Percentiles rank a stretch among this genome's conserved stretches.
Evolutionary conservation across 2,888 invertebrate species (phyloP).

Genomic region (Cepaea hortensis): DNA sequence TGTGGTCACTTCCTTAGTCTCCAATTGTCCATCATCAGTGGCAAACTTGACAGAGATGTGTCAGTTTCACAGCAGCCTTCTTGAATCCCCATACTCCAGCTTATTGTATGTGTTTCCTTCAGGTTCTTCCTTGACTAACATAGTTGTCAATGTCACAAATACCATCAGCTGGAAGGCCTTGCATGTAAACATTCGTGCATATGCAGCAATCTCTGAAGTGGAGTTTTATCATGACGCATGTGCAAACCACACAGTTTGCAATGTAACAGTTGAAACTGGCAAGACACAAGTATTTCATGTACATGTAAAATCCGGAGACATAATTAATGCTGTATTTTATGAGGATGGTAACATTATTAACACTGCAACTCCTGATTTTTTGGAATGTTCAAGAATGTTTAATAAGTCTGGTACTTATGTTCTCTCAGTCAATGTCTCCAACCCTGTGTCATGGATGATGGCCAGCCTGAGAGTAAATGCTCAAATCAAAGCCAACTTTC

Average conservation of each 20-base stretch:
- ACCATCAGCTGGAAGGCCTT: slow-evolving; percentile 36
- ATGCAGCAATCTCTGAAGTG: slow-evolving; percentile 32
- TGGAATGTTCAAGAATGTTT: slow-evolving; percentile 49
- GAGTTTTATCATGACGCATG: slow-evolving; percentile 45
- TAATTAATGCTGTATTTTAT: slow-evolving; percentile 2
- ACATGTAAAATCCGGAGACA: slow-evolving; percentile 28
- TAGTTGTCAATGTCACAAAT: slow-evolving; percentile 46
- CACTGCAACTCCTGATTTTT: slow-evolving; percentile 3
- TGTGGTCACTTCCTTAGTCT: slow-evolving; percentile 32
- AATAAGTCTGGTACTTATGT: slow-evolving; percentile 50
- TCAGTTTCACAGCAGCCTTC: slow-evolving; percentile 42
- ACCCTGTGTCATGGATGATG: slow-evolving; percentile 44
- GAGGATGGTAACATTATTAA: slow-evolving; percentile 19
- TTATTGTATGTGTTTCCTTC: slow-evolving; percentile 43
- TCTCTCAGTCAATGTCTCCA: slow-evolving; percentile 47
- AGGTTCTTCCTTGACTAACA: not conserved
- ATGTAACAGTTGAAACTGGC: slow-evolving; percentile 43
- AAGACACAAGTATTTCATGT: slow-evolving; percentile 34
- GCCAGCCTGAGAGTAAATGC: slow-evolving; percentile 44
- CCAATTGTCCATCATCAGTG: slow-evolving; percentile 53
- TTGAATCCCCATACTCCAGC: slow-evolving; percentile 46
- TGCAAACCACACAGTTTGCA: slow-evolving; percentile 10
- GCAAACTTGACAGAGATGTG: slow-evolving; percentile 37
- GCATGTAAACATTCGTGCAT: not conserved
- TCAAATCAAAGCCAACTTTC: slow-evolving; percentile 36